phyloP scores from a whole-genome alignment of 2,888 invertebrate species.

The Erpobdella octoculata region DNA sequence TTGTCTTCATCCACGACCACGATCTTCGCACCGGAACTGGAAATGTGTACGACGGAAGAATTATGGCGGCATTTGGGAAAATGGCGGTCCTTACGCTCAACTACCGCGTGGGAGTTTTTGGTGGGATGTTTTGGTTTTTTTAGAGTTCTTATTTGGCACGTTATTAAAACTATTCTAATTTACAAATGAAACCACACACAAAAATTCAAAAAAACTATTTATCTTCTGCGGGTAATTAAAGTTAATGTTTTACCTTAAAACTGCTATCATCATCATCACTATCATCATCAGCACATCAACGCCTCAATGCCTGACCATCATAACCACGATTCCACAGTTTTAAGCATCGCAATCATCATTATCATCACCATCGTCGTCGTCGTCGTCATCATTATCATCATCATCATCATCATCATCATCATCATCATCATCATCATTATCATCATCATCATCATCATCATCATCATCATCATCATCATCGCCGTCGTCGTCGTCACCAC shows the following conservation, averaged over 20 bases:
- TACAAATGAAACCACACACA: not conserved
- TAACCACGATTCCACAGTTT: no score
- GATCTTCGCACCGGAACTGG: conserved; percentile 19
- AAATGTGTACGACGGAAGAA: conserved; percentile 27
- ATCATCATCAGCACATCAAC: no score
- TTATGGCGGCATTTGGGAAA: conserved; percentile 26
- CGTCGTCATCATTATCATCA: not conserved
- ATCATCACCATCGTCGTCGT: conserved; percentile 4
- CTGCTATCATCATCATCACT: not conserved
- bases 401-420: not conserved
- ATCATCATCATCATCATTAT: not conserved
- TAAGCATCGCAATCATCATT: not conserved
- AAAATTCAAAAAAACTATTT: not conserved
- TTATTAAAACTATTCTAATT: not conserved
- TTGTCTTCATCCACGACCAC: conserved; percentile 22
- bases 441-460: not conserved
- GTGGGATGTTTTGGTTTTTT: conserved; percentile 61
- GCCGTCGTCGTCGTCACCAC: not conserved
- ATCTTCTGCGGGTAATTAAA: not conserved
- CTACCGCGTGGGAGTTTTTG: conserved; percentile 68
- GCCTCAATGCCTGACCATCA: no score
- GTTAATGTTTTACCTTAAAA: not conserved
- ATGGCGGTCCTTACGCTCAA: conserved; percentile 24
- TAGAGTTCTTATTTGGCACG: not conserved
- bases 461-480: not conserved